A percentile compares a stretch with the other conserved stretches of the same genome.
phyloP scores from a whole-genome alignment of 1,140 invertebrate species.

The Sarcophaga bullata region DNA sequence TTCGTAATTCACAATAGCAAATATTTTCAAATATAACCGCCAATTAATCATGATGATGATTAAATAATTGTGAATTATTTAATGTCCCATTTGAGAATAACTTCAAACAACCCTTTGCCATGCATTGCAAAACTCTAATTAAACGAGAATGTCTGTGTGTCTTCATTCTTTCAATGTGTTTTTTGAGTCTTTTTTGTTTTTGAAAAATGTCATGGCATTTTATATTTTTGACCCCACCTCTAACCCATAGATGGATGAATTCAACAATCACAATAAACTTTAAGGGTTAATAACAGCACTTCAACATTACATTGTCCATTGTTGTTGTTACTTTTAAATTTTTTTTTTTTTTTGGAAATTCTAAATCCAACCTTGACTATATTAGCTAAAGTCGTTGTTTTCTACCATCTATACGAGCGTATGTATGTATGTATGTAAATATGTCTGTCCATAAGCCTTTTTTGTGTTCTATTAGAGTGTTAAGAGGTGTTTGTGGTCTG shows the following conservation, averaged over 20 bases:
- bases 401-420: not conserved
- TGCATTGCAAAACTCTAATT: not conserved
- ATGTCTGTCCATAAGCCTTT: not conserved
- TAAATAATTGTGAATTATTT: slow-evolving; percentile 37
- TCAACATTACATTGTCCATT: slow-evolving; percentile 46
- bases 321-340: slow-evolving; percentile 6
- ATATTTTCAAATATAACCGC: slow-evolving; percentile 19
- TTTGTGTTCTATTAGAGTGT: not conserved
- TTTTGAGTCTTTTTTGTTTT: too few species aligned
- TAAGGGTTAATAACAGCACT: slow-evolving; percentile 60
- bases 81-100: slow-evolving; percentile 59
- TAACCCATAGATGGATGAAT: slow-evolving; percentile 49
- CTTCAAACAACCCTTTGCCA: slow-evolving; percentile 43
- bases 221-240: slow-evolving; percentile 59
- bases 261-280: slow-evolving; percentile 38
- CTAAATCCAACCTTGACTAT: slow-evolving; percentile 32
- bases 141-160: not conserved
- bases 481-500: not conserved
- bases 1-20: slow-evolving; percentile 26
- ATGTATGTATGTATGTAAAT: not conserved
- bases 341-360: not conserved
- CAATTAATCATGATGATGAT: not conserved
- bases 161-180: too few species aligned
- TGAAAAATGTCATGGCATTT: slow-evolving; percentile 41
- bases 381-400: slow-evolving; percentile 46